Base-by-base conservation (phyloP, 2,888 invertebrate species). In the Phalera bucephala region DNA sequence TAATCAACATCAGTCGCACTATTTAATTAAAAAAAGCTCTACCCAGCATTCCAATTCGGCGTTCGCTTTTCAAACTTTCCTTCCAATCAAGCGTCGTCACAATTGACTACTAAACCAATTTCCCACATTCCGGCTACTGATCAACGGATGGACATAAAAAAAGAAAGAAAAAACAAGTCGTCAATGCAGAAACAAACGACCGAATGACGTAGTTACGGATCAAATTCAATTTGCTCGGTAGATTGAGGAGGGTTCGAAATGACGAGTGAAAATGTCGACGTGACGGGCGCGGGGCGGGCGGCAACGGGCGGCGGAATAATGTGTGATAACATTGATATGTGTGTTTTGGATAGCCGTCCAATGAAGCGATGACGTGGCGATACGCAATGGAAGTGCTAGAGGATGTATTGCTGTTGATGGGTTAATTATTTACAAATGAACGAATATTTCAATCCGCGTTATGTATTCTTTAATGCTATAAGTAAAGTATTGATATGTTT, bases 221-320 rank as follows among this genome's bases (percentile, higher is more conserved):
- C 82, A 83, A 87, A 87, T 87, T 87, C 84, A 88, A 88, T 88
- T 87, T 86, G 80, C 69, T 73, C 78, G 73, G 84, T 69, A 73
- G 73, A 82, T 81, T 84, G 86, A 85, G 77, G 80, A 83, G 81
- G 85, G 86, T 83, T 70, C 67, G 68, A 80, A 79, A 78, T 80
- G 81, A 82, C 76, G 74, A 71, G 72, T 70, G 72, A 64, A 55
- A 68, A 60, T 45, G 64, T 48, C 55, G 58, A 58, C 53, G 60
- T 45, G 65, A 68, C 62, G 54, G 48, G 33, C 34, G 34, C 55
- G 53, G 43, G 55, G 55, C 15, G 23, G 41, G 45, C 48, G 48
- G 36, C 60, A 54, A 55, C 56, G 51, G 52, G 43, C 47, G 51
- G 50, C 55, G 60, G 64, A 71, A 73, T 74, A 71, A 71, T 70